Base-by-base conservation (phyloP, 2,888 invertebrate species). In the Cryptocephalus primarius region DNA sequence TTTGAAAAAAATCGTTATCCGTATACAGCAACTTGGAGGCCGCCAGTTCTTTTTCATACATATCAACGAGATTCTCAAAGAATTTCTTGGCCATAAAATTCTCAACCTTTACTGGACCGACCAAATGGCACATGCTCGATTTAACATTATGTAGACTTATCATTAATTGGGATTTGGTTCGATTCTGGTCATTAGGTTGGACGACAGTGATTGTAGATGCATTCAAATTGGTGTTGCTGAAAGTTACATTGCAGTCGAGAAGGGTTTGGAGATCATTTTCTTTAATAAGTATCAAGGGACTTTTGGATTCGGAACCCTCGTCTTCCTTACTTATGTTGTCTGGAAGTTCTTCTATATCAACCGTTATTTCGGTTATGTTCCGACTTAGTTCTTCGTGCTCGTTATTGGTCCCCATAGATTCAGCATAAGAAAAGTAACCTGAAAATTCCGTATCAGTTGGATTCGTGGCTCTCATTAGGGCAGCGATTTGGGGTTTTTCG, bases 401-500 rank as follows among this genome's bases (percentile, higher is more conserved):
- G 22, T 22, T 22, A 22, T 22, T 22, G 22, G 22, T 22, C 22
- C 22, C 22, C 22, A 22, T 4, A 22, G 22, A 22, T 22, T 22
- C 22, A 6, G 22, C 22, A 22, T 6, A 22, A 22, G 22, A 22
- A 22, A 4, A 22, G 22, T 6, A 22, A 22, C 22, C 22, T 22
- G 22, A 22, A 22, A 22, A 22, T 22, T 22, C 22, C 22, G 6
- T 22, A 22, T 22, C 39, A 40, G 9, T 12, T 34, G 39, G 40
- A 10, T 43, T 10, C 51, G 50, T 4, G 58, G 55, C 22, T 45
- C 54, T 51, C n/a, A 62, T 45, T 12, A 60, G 44, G 1, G 57
- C 53, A 14, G 55, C 55, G 9, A 61, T 59, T 22, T 52, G 52
- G 1, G 59, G 55, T 22, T 48, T 55, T 50, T 60, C 56, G 44